A percentile compares a stretch with the other conserved stretches of the same genome.
Evolutionary conservation across 2,797 vertebrate genomes (phyloP).

Genomic region (Oreonectes daqikongensis): DNA sequence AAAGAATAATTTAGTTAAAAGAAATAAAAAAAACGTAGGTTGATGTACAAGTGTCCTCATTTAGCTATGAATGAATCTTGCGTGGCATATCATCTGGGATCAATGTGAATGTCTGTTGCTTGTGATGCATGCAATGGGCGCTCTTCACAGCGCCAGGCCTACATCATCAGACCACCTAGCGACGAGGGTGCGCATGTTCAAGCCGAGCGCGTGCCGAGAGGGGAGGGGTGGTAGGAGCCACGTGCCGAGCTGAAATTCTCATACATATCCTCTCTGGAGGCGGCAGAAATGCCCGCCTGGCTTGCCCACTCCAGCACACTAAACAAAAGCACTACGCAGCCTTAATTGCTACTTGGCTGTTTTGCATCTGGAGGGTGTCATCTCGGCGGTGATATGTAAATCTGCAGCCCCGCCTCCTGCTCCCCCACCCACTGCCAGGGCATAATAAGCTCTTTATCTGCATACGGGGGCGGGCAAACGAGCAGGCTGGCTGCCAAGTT

Average conservation of each 20-base stretch:
- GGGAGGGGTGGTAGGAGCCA: slow-evolving; percentile 53
- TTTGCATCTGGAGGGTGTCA: slow-evolving; percentile 80
- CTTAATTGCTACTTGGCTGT: slow-evolving; percentile 80
- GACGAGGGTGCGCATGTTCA: slow-evolving; percentile 73
- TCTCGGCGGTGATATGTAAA: slow-evolving; percentile 80
- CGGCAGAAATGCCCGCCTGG: slow-evolving; percentile 60
- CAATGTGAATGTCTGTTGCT: neutral
- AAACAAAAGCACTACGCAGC: slow-evolving; percentile 82
- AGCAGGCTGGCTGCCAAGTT: slow-evolving; percentile 78
- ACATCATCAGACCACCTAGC: slow-evolving; percentile 62
- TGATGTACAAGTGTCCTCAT: neutral
- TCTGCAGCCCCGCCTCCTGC: slow-evolving; percentile 66
- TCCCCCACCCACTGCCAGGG: slow-evolving; percentile 71
- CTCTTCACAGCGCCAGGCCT: slow-evolving; percentile 65
- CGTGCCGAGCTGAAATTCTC: slow-evolving; percentile 72
- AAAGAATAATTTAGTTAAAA: neutral
- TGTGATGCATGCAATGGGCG: neutral
- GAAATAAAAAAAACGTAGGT: neutral
- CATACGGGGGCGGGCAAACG: slow-evolving; percentile 68
- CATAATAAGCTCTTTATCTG: slow-evolving; percentile 82
- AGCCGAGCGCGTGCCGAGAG: slow-evolving; percentile 59
- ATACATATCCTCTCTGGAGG: slow-evolving; percentile 65
- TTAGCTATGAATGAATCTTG: neutral
- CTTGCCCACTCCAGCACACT: slow-evolving; percentile 63
- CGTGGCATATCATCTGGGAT: neutral